Percentiles rank a stretch among this genome's conserved stretches.
These are phyloP conservation scores for Orbicella faveolata DNA, from an alignment of 64 coral and sea anemone species.

Conservation along the genomic window DNA sequence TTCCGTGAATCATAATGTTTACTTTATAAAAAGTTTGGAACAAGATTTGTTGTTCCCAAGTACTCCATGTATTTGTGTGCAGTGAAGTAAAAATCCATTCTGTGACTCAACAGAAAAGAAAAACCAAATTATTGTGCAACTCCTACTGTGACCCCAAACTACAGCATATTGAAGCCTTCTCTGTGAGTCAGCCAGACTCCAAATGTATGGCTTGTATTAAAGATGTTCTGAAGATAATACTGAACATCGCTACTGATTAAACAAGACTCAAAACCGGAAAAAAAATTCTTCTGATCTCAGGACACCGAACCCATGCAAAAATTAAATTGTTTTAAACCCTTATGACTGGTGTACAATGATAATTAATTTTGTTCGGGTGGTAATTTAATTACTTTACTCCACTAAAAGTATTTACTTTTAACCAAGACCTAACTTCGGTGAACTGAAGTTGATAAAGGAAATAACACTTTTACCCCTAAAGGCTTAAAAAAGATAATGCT, in stretches of 20 bases:
- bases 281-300: not conserved
- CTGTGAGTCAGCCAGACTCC: too few relatives aligned
- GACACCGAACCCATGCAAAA: not conserved
- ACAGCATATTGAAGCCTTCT: not conserved
- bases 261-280: not conserved
- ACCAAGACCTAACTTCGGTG: constrained; percentile 5
- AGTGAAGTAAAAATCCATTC: too few relatives aligned
- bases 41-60: too few relatives aligned
- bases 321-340: not conserved
- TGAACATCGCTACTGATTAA: not conserved
- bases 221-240: too few relatives aligned
- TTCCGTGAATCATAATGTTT: too few relatives aligned
- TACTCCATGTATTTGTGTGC: too few relatives aligned
- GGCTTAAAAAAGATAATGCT: not conserved
- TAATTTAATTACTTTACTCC: constrained; percentile 49
- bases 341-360: constrained; percentile 24
- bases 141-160: too few relatives aligned
- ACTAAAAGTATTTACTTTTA: constrained; percentile 22
- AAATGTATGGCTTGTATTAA: too few relatives aligned
- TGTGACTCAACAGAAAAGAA: too few relatives aligned
- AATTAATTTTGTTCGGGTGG: constrained; percentile 25
- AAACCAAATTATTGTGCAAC: too few relatives aligned
- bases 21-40: too few relatives aligned
- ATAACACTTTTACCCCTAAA: constrained; percentile 9
- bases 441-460: constrained; percentile 4